phyloP scores from a whole-genome alignment of 2,797 vertebrate genomes.

The Microctenopoma steveboyesi region DNA sequence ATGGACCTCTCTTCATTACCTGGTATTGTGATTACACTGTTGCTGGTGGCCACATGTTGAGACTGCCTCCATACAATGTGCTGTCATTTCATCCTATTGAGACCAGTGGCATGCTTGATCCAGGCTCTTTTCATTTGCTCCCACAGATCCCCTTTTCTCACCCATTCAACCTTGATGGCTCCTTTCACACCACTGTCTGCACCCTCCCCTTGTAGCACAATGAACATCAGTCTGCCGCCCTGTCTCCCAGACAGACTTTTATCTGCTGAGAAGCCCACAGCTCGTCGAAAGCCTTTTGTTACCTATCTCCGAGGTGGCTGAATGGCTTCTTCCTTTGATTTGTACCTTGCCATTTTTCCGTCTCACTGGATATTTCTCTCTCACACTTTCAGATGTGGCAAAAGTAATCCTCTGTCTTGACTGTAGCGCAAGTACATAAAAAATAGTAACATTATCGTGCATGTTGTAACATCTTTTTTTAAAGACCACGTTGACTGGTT shows the following conservation, averaged over 20 bases:
- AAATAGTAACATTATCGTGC: background rate
- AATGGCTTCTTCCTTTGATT: slow-evolving; percentile 81
- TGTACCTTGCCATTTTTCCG: slow-evolving; percentile 76
- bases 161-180: slow-evolving; percentile 84
- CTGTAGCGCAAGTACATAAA: slow-evolving; percentile 3
- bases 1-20: slow-evolving; percentile 36
- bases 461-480: background rate
- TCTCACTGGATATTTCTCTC: slow-evolving; percentile 73
- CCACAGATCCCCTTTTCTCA: slow-evolving; percentile 78
- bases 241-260: slow-evolving; percentile 81
- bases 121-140: slow-evolving; percentile 79
- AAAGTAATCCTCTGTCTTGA: slow-evolving; percentile 64
- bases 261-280: slow-evolving; percentile 82
- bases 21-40: slow-evolving; percentile 68
- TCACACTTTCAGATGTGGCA: slow-evolving; percentile 71
- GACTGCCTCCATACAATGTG: slow-evolving; percentile 62
- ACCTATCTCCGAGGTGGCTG: slow-evolving; percentile 76
- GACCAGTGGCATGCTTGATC: slow-evolving; percentile 75
- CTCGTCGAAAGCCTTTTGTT: slow-evolving; percentile 82
- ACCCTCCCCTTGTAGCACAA: slow-evolving; percentile 76
- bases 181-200: slow-evolving; percentile 83
- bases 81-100: slow-evolving; percentile 76
- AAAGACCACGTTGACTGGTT: background rate
- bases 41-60: slow-evolving; percentile 73
- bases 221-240: slow-evolving; percentile 77